Conservation (phyloP, 2,888 invertebrate genomes). For the Leucozona laternaria region DNA sequence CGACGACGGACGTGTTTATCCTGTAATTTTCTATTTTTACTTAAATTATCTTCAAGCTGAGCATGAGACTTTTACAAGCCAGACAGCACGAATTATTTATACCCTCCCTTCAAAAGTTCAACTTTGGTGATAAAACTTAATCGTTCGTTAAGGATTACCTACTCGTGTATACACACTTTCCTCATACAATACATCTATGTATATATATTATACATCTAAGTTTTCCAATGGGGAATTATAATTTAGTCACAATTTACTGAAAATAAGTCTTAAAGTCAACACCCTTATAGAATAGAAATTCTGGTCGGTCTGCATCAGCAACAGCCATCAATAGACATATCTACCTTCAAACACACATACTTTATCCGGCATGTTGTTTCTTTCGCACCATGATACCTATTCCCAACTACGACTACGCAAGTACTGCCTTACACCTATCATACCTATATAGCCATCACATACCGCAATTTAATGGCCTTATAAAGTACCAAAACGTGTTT, state of each 20-base stretch:
- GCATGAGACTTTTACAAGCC: neutral
- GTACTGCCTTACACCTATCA: neutral
- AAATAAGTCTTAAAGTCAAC: constrained; percentile 33
- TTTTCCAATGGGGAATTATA: neutral
- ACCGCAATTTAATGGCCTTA: constrained; percentile 66
- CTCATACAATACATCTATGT: too few species aligned
- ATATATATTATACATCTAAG: neutral
- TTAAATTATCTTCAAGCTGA: neutral
- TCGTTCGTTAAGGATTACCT: constrained; percentile 14
- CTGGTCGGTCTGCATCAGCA: neutral
- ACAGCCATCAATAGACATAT: neutral
- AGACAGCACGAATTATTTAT: neutral
- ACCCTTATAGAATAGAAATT: constrained; percentile 23
- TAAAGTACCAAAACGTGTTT: constrained; percentile 75
- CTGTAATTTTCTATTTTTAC: neutral
- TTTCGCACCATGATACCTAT: neutral
- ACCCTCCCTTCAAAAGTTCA: neutral
- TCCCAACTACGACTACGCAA: neutral
- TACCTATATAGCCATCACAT: constrained; percentile 11
- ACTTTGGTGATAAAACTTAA: constrained; percentile 1
- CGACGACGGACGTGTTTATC: neutral
- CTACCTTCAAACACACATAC: neutral
- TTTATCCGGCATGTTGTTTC: constrained; percentile 3
- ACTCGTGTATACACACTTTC: neutral
- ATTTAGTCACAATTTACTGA: constrained; percentile 19